Conservation (phyloP, 2,113 vertebrate genomes). For the Percopsis transmontana region DNA sequence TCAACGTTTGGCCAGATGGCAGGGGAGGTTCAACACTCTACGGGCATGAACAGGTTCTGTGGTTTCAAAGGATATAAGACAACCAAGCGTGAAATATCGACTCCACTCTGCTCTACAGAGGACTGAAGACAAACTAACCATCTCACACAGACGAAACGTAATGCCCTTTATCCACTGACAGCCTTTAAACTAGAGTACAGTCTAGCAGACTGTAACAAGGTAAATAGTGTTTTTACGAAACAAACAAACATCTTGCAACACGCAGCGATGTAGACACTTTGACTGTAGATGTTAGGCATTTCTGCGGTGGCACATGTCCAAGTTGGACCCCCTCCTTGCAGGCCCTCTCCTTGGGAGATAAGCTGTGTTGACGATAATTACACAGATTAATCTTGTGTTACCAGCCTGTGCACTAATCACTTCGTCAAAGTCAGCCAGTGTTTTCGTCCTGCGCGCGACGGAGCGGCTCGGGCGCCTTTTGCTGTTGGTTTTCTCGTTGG, state of each 20-base stretch:
- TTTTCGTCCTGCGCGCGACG: conserved; percentile 52
- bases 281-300: conserved; percentile 1
- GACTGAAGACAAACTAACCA: conserved; percentile 4
- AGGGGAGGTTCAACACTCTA: conserved; percentile 18
- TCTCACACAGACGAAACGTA: neutral
- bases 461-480: conserved; percentile 40
- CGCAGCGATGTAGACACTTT: neutral
- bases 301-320: conserved; percentile 7
- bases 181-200: neutral
- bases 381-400: conserved; percentile 74
- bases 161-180: too few relatives aligned
- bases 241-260: neutral
- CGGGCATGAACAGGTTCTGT: conserved; percentile 51
- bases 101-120: conserved; percentile 43
- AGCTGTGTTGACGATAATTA: conserved; percentile 67
- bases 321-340: conserved; percentile 24
- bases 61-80: conserved; percentile 52
- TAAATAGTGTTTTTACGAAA: neutral
- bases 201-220: too few relatives aligned
- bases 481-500: conserved; percentile 57
- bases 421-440: conserved; percentile 76
- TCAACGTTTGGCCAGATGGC: conserved; percentile 41
- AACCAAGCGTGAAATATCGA: conserved; percentile 43
- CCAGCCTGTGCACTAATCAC: conserved; percentile 67
- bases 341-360: conserved; percentile 58